Evolutionary conservation across 2,797 vertebrate genomes (phyloP).

Genomic region (Emys orbicularis): DNA sequence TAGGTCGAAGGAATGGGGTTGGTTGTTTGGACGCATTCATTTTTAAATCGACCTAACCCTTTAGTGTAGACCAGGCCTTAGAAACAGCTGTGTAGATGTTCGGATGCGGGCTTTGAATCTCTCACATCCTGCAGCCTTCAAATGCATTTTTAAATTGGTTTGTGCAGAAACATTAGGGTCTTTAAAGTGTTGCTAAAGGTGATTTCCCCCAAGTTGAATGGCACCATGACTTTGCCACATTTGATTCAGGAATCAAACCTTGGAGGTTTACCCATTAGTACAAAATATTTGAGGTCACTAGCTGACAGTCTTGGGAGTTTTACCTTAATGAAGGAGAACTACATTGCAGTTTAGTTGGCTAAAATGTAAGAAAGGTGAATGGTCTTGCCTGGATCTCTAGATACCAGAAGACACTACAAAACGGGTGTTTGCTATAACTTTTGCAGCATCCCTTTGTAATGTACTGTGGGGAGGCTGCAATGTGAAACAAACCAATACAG

Average conservation of each 20-base stretch:
- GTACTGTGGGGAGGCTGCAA: background rate
- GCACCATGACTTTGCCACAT: background rate
- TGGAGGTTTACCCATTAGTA: background rate
- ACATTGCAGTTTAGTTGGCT: background rate
- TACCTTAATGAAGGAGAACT: background rate
- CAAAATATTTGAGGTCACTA: constrained; percentile 25
- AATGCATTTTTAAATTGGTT: background rate
- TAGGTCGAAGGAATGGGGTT: no score
- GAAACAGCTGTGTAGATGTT: background rate
- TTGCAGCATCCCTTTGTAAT: background rate
- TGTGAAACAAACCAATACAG: background rate
- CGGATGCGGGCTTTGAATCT: background rate
- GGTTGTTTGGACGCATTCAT: no score
- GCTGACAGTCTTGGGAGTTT: background rate
- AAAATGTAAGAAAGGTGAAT: background rate
- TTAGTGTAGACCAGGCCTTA: no score
- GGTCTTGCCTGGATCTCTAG: background rate
- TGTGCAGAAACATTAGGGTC: background rate
- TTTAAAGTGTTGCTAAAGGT: background rate
- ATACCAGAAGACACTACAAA: background rate
- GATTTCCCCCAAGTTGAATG: background rate
- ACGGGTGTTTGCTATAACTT: background rate
- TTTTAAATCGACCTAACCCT: no score
- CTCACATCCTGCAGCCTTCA: constrained; percentile 18
- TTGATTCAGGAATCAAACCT: background rate